phyloP scores from a whole-genome alignment of 2,888 invertebrate genomes.

The Neuroscelio doddi region DNA sequence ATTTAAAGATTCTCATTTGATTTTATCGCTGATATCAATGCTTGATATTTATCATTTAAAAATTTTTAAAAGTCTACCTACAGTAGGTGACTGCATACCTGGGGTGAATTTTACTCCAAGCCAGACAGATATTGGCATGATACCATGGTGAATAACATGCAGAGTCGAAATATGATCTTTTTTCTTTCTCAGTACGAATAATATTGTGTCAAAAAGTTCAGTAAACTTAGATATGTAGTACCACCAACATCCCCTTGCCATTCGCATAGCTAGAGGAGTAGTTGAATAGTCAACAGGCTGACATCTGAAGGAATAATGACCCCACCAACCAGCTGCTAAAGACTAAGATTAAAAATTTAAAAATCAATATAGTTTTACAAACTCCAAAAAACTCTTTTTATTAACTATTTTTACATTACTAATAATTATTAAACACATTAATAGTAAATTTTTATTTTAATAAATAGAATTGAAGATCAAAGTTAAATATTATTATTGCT shows the following conservation, averaged over 20 bases:
- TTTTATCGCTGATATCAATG: too few species aligned
- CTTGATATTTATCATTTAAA: too few species aligned
- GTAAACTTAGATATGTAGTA: conserved; percentile 96
- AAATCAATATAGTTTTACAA: too few species aligned
- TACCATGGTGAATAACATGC: conserved; percentile 97
- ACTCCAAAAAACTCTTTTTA: too few species aligned
- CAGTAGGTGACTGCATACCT: conserved; percentile 94
- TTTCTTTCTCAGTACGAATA: conserved; percentile 96
- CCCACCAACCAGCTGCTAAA: conserved; percentile 80
- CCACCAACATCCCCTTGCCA: conserved; percentile 92
- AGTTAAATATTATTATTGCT: too few species aligned
- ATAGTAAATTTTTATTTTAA: too few species aligned
- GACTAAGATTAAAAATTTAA: conserved; percentile 66
- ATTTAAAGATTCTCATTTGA: too few species aligned
- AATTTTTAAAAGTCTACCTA: too few species aligned
- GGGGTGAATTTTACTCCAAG: conserved; percentile 97
- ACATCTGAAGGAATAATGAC: conserved; percentile 82
- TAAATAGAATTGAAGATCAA: too few species aligned
- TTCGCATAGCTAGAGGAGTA: conserved; percentile 80
- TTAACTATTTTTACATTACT: too few species aligned
- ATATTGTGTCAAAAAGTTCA: conserved; percentile 96
- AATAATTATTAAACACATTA: too few species aligned
- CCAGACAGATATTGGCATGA: conserved; percentile 98
- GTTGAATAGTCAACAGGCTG: conserved; percentile 87
- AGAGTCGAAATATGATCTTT: conserved; percentile 93